Evolutionary conservation across 2,113 vertebrate genomes (phyloP).

Genomic region (Melanostigma gelatinosum): DNA sequence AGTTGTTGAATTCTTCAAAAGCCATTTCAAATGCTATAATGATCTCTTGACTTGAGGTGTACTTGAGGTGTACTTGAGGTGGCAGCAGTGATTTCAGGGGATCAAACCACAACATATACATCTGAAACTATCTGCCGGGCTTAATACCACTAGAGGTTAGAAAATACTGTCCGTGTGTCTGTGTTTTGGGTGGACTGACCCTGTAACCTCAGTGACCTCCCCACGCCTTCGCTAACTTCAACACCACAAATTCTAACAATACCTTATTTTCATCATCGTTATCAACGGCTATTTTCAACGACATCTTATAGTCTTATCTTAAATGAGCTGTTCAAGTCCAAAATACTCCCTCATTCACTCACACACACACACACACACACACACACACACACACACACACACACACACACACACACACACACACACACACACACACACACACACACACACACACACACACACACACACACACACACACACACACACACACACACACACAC

Average conservation of each 20-base stretch:
- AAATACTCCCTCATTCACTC: conserved; percentile 6
- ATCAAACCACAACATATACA: neutral
- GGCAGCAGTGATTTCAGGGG: neutral
- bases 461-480: too few relatives aligned
- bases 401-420: conserved; percentile 1
- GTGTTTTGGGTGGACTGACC: conserved; percentile 32
- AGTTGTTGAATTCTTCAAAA: neutral
- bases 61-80: neutral
- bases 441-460: conserved; percentile 6
- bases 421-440: conserved; percentile 1
- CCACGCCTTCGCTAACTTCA: conserved; percentile 22
- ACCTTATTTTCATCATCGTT: conserved; percentile 15
- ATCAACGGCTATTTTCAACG: conserved; percentile 34
- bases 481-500: too few relatives aligned
- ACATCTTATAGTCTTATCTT: conserved; percentile 12
- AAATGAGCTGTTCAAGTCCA: conserved; percentile 33
- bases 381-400: neutral
- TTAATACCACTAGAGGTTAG: neutral
- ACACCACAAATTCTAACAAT: conserved; percentile 3
- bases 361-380: conserved; percentile 15
- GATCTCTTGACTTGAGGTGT: too few relatives aligned
- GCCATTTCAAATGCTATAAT: neutral
- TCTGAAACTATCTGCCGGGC: neutral
- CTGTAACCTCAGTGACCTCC: conserved; percentile 49
- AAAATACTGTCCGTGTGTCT: neutral